phyloP scores from a whole-genome alignment of 2,113 vertebrate species.

The Tichodroma muraria region DNA sequence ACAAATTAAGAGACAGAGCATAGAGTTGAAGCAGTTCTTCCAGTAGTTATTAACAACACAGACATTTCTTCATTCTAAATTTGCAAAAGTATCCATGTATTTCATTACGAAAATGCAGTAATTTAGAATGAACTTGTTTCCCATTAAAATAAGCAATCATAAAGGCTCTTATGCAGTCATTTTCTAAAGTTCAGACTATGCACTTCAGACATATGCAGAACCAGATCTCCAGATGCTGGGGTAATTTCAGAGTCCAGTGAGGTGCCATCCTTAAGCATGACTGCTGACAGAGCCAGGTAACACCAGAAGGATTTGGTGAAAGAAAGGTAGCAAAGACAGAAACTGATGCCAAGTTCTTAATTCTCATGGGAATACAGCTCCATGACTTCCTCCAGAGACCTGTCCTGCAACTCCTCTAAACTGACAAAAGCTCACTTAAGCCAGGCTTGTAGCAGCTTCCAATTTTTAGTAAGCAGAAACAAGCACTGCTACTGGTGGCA shows the following conservation, averaged over 20 bases:
- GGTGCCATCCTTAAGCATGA: not conserved
- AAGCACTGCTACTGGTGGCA: not conserved
- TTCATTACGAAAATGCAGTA: not conserved
- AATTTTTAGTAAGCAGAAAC: not conserved
- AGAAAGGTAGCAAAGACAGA: not conserved
- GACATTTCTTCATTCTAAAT: not conserved
- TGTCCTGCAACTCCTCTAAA: not conserved
- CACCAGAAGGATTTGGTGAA: not conserved
- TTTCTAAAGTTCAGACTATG: not conserved
- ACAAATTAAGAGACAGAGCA: conserved; percentile 24
- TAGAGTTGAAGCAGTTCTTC: conserved; percentile 30
- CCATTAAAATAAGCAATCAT: not conserved
- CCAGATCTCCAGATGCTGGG: not conserved
- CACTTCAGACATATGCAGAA: not conserved
- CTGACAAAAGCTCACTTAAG: not conserved
- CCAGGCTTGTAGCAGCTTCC: not conserved
- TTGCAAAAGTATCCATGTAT: conserved; percentile 1
- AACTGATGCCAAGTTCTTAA: not conserved
- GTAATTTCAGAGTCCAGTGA: not conserved
- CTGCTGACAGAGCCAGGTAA: not conserved
- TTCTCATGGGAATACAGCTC: not conserved
- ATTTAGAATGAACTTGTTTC: not conserved
- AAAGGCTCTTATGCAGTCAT: not conserved
- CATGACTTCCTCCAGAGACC: not conserved
- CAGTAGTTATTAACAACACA: not conserved